Evolutionary conservation across 1,140 invertebrate species (phyloP).

Genomic region (Mya arenaria): DNA sequence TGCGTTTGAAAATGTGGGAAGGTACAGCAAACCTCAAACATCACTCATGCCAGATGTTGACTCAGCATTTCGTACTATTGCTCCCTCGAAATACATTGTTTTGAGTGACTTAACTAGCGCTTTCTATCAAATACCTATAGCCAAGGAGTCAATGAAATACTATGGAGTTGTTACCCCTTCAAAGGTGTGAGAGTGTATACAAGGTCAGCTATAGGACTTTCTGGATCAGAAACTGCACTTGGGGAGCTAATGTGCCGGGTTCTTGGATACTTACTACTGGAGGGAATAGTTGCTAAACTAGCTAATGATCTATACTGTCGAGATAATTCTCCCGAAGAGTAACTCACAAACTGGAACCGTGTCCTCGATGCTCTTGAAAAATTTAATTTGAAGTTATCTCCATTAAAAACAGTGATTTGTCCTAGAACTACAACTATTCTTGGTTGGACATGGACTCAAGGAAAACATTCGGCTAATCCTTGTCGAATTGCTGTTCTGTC

Average conservation of each 20-base stretch:
- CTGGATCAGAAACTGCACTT: slow-evolving; percentile 37
- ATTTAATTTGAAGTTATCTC: slow-evolving; percentile 18
- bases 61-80: too few relatives aligned
- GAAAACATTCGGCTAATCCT: slow-evolving; percentile 50
- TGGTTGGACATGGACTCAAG: slow-evolving; percentile 50
- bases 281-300: slow-evolving; percentile 34
- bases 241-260: slow-evolving; percentile 36
- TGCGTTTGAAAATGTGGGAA: too few relatives aligned
- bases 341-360: slow-evolving; percentile 4
- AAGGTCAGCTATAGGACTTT: slow-evolving; percentile 47
- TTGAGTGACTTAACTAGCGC: too few relatives aligned
- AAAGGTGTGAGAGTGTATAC: slow-evolving; percentile 54
- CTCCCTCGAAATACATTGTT: too few relatives aligned
- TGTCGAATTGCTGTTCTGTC: slow-evolving; percentile 47
- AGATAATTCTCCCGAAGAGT: slow-evolving; percentile 8
- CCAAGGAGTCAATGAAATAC: slow-evolving; percentile 51
- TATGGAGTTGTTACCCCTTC: slow-evolving; percentile 50
- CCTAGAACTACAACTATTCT: slow-evolving; percentile 54
- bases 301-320: slow-evolving; percentile 38
- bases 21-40: too few relatives aligned
- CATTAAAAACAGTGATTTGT: slow-evolving; percentile 54
- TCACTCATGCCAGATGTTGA: too few relatives aligned
- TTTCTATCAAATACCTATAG: slow-evolving; percentile 51
- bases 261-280: slow-evolving; percentile 47
- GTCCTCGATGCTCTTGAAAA: slow-evolving; percentile 22